A percentile compares a stretch with the other conserved stretches of the same genome.
phyloP scores from a whole-genome alignment of 2,888 invertebrate species.

The Rhingia rostrata region DNA sequence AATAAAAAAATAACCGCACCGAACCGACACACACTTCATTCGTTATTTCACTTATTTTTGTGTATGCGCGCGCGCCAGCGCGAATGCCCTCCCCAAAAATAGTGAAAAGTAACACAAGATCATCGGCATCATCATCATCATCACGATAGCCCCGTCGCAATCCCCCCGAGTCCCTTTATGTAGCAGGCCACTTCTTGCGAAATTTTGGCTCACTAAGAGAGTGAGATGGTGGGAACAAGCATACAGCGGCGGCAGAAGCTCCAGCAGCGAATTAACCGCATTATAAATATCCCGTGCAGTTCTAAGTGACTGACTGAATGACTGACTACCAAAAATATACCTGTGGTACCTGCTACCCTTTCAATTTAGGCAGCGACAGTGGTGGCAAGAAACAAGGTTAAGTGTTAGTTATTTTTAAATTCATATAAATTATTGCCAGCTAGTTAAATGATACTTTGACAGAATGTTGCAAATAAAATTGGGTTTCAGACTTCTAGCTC shows the following conservation, averaged over 20 bases:
- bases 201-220: constrained; percentile 28
- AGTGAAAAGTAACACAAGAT: constrained; percentile 48
- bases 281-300: constrained; percentile 66
- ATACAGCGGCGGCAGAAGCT: constrained; percentile 46
- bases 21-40: constrained; percentile 39
- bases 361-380: constrained; percentile 31
- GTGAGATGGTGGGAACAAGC: constrained; percentile 57
- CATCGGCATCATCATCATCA: constrained; percentile 48
- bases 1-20: background rate
- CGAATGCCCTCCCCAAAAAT: constrained; percentile 54
- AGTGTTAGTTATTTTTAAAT: background rate
- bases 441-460: too few relatives aligned
- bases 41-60: constrained; percentile 50
- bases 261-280: constrained; percentile 62
- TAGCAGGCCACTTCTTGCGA: constrained; percentile 11
- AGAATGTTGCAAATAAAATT: too few relatives aligned
- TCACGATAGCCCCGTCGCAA: constrained; percentile 6
- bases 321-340: constrained; percentile 65
- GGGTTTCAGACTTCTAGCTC: too few relatives aligned
- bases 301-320: constrained; percentile 70
- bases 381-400: background rate
- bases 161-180: background rate
- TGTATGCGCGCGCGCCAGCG: constrained; percentile 40
- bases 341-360: constrained; percentile 9
- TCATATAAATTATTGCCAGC: too few relatives aligned